Base-by-base conservation (phyloP, 2,113 vertebrate genomes). In the Rattus rattus region DNA sequence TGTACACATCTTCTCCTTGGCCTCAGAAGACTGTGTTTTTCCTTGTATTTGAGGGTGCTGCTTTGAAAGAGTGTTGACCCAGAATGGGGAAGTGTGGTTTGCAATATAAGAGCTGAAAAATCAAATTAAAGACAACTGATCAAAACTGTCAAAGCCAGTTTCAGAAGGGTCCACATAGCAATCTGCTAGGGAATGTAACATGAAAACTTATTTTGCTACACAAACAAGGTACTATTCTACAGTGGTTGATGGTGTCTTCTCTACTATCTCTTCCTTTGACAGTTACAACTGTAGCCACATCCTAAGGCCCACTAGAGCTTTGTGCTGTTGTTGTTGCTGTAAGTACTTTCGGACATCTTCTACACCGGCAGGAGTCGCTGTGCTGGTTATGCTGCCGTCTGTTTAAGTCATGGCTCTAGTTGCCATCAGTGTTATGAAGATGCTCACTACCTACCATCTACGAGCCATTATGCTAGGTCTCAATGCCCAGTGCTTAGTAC, bases 321-420 rank as follows among this genome's bases (percentile, higher is more conserved):
- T 69, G 59, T 56, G 39, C 17, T 59, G 14, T 59, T 59, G 14
- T 59, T 59, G 4, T 67, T 67, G 11, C 30, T 10, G 76, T 65
- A 19, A 39, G 70, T 10, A 75, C 83, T 89, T 97, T 93, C 19
- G 94, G 54, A 79, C 24, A n/a, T 84, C 59, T 90, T 84, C 59
- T 90, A 79, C 4, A n/a, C 28, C 72, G 39, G 49, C 43, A 88
- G 67, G 79, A 96, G 65, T 89, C 77, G 79, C 81, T 36, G 59
- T 89, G 70, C 26, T 47, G 28, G 39, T n/a, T 81, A 36, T n/a
- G 79, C 65, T 13, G 28, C 28, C 28, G 11, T 67, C 65, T 67
- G 65, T 65, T 30, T 65, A 65, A 65, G 11, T 65, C 11, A 65
- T 30, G 63, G 63, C 63, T 65, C 65, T 67, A 26, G 5, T 63